Percentiles rank a stretch among this genome's conserved stretches.
Conservation (phyloP, 1,140 invertebrate genomes). For the Apis laboriosa region DNA sequence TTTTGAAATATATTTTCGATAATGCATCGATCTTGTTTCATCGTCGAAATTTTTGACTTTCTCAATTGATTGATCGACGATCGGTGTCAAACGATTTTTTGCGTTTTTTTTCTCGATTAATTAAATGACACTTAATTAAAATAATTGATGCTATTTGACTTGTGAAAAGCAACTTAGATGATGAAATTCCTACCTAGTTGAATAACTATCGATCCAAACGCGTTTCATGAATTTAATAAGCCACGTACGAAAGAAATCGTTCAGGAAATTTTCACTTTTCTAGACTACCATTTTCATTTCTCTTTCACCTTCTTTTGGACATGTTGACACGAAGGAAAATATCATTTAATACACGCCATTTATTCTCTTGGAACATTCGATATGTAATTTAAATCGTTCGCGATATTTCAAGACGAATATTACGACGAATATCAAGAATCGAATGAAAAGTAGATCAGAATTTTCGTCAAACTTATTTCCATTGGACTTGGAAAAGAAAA, state of each 20-base stretch:
- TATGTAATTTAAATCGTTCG: neutral
- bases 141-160: neutral
- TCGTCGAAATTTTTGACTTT: no score
- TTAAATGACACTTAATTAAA: slow-evolving; percentile 1
- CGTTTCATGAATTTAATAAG: neutral
- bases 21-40: no score
- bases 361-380: neutral
- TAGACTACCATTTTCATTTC: neutral
- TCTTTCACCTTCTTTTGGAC: neutral
- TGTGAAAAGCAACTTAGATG: neutral
- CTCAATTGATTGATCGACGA: neutral
- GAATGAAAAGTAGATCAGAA: no score
- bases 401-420: neutral
- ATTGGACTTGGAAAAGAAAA: no score
- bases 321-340: neutral
- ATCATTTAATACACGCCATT: neutral
- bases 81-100: neutral
- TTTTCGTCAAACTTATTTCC: no score
- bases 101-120: neutral
- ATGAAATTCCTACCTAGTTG: neutral
- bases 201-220: neutral
- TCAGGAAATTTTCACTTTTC: slow-evolving; percentile 38
- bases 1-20: no score
- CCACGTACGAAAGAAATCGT: slow-evolving; percentile 23
- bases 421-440: neutral